Evolutionary conservation across 2,113 vertebrate species (phyloP).

Genomic region (Sardina pilchardus): DNA sequence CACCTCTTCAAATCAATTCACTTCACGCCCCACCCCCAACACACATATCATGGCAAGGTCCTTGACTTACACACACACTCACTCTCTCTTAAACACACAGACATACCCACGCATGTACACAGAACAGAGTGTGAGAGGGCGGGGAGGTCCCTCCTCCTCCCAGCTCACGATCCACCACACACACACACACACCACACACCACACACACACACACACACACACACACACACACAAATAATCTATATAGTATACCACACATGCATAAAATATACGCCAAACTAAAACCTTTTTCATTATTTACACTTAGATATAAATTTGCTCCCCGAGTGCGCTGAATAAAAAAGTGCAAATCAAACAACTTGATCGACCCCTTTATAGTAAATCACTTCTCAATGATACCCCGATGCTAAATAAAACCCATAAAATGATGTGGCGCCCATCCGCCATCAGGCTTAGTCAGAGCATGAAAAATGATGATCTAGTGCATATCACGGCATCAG

Average conservation of each 20-base stretch:
- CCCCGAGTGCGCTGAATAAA: no score
- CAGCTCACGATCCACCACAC: no score
- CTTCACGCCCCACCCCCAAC: background rate
- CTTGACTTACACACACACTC: background rate
- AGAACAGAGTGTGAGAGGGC: background rate
- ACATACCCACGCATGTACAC: background rate
- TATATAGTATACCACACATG: background rate
- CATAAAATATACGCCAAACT: background rate
- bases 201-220: background rate
- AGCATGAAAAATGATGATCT: background rate
- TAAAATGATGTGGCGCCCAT: background rate
- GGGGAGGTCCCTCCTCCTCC: background rate
- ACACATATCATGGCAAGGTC: background rate
- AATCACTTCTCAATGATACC: background rate
- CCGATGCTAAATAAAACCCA: background rate
- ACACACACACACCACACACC: background rate
- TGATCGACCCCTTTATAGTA: background rate
- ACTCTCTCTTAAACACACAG: background rate
- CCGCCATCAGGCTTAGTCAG: background rate
- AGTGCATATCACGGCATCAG: background rate
- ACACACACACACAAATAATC: no score
- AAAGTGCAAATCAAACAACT: no score
- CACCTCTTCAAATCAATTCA: constrained; percentile 1
- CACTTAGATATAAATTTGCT: background rate
- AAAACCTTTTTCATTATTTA: background rate